Conservation (phyloP, 1,140 invertebrate genomes). For the Ephestia elutella region DNA sequence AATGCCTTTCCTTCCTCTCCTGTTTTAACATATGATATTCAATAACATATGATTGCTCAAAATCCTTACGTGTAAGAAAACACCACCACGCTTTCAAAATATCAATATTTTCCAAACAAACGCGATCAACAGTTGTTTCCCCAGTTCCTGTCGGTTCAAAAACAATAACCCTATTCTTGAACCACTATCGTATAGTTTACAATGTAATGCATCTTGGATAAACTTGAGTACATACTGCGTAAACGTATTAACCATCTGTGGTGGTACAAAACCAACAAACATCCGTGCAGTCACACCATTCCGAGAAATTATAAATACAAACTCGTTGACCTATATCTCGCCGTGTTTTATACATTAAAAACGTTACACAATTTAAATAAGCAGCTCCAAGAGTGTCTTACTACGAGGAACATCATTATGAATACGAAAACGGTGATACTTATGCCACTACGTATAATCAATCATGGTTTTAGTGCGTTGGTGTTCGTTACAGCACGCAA, state of each 20-base stretch:
- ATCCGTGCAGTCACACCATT: conserved; percentile 51
- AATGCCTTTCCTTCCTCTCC: too few relatives aligned
- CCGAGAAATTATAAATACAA: conserved; percentile 57
- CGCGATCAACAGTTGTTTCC: neutral
- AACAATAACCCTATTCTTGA: conserved; percentile 19
- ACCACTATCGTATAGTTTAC: conserved; percentile 21
- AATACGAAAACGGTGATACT: conserved; percentile 1
- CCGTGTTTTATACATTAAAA: conserved; percentile 41
- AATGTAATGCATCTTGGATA: conserved; percentile 22
- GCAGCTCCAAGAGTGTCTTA: conserved; percentile 22
- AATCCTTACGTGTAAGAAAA: neutral
- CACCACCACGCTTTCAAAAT: neutral
- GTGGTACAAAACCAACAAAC: conserved; percentile 39
- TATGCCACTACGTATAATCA: conserved; percentile 7
- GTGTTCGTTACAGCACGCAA: conserved; percentile 9
- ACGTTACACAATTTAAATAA: conserved; percentile 48
- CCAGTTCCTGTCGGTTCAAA: conserved; percentile 8
- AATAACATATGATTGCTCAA: too few relatives aligned
- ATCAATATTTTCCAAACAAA: neutral
- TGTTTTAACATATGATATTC: too few relatives aligned
- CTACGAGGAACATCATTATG: conserved; percentile 12
- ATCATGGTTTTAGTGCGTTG: conserved; percentile 5
- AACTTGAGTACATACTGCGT: conserved; percentile 19
- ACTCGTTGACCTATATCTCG: conserved; percentile 48
- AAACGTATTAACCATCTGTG: conserved; percentile 15